Base-by-base conservation (phyloP, 2,113 vertebrate species). In the Prunella fulvescens region DNA sequence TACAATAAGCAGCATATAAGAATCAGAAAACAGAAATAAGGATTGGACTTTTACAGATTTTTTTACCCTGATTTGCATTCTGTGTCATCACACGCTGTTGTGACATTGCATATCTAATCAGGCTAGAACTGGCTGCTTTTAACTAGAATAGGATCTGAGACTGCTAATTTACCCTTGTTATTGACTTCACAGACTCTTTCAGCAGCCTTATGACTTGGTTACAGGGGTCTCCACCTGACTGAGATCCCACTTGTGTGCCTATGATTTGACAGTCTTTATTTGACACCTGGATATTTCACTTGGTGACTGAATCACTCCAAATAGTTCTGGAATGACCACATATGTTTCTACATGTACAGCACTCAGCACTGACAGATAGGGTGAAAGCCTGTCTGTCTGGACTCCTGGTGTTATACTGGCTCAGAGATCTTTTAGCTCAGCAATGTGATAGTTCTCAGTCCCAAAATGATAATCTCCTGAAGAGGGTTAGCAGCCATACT, bases 31-130 rank as follows among this genome's bases (percentile, higher is more conserved):
- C 42, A 90, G 62, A 87, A 94, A 57, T 37, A 61, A 61, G 1
- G 14, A 47, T 44, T 78, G 74, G 62, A 33, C 66, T 85, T 86
- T 39, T 92, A 57, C 53, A 82, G 40, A 54, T 60, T 93, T 90
- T 94, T 93, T 87, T 88, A 53, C 14, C 20, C 79, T 92, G 82
- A 94, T 97, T 97, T 96, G 70, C 82, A 95, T 93, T 96, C 92
- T 88, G 47, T 96, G 72, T 94, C 92, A 94, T 92, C 71, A 45
- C 80, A 77, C 62, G 39, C 67, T 96, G 92, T 93, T 94, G 94
- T 94, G 94, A 90, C 94, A 83, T 95, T 80, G 94, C 92, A 95
- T 97, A 70, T 77, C 81, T 93, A 95, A 96, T 95, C 82, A 95
- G 85, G 71, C 58, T 96, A 77, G 85, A 88, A 92, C 82, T 58